A percentile compares a stretch with the other conserved stretches of the same genome.
These are phyloP conservation scores for Echinarachnius parma DNA, from an alignment of 53 echinoderm and acorn worm species.

Conservation along the genomic window DNA sequence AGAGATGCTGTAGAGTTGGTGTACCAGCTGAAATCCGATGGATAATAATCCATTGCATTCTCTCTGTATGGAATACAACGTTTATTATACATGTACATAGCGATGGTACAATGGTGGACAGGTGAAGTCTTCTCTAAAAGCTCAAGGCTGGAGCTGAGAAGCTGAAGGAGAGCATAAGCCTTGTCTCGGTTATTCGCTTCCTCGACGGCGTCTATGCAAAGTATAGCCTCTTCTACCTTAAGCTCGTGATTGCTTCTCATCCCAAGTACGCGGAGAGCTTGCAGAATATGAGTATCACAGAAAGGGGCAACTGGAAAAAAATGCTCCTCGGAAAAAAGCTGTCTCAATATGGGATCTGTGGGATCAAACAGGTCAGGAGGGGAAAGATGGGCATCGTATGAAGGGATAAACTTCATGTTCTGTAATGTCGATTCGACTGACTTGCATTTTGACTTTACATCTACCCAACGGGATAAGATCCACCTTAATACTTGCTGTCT, in stretches of 20 bases:
- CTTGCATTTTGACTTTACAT: conserved; percentile 1
- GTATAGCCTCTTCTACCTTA: neutral
- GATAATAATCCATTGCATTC: conserved; percentile 12
- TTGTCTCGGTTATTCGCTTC: neutral
- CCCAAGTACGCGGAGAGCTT: conserved; percentile 4
- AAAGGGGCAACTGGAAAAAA: conserved; percentile 53
- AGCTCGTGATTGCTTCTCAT: conserved; percentile 7
- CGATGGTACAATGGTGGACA: too few species aligned
- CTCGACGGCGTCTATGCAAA: neutral
- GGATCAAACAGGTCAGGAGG: conserved; percentile 63
- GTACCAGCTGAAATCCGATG: conserved; percentile 4
- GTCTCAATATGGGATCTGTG: conserved; percentile 15
- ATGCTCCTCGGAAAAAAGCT: conserved; percentile 27
- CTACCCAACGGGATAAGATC: conserved; percentile 19
- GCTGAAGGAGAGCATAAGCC: neutral
- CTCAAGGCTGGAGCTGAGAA: neutral
- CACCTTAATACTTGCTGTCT: neutral
- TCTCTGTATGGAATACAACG: conserved; percentile 1
- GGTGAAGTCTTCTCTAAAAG: neutral
- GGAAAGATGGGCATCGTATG: neutral
- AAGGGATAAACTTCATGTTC: conserved; percentile 50
- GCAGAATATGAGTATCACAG: neutral
- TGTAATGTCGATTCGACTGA: conserved; percentile 10
- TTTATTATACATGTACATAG: neutral
- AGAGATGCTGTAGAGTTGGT: neutral